These are phyloP conservation scores for Onthophagus sagittarius DNA, from an alignment of 2,888 invertebrate genomes.

Conservation along the genomic window DNA sequence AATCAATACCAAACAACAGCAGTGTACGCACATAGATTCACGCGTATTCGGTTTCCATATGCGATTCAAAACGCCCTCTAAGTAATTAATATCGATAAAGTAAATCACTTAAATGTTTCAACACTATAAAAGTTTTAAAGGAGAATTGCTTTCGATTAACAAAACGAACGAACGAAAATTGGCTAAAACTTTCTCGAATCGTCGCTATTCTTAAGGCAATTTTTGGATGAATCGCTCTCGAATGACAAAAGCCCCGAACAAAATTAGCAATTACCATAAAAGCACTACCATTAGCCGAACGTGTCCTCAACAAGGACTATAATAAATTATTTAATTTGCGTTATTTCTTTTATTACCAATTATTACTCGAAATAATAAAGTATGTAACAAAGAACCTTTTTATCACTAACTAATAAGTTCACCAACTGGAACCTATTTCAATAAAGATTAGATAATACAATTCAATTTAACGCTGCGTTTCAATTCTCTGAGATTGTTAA, in stretches of 20 bases:
- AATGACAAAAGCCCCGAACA: background rate
- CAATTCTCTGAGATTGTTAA: too few species aligned
- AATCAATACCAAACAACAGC: background rate
- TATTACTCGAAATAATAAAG: too few species aligned
- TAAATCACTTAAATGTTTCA: background rate
- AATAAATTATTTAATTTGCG: background rate
- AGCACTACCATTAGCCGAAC: constrained; percentile 1
- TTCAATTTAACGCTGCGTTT: too few species aligned
- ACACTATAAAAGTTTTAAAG: background rate
- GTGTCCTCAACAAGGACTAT: background rate
- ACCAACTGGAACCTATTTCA: too few species aligned
- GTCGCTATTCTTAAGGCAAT: background rate
- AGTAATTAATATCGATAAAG: background rate
- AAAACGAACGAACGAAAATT: background rate
- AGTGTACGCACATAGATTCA: background rate
- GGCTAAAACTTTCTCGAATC: background rate
- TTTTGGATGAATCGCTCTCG: background rate
- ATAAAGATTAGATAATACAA: too few species aligned
- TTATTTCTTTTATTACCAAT: background rate
- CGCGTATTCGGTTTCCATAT: background rate
- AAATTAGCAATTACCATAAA: constrained; percentile 12
- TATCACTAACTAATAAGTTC: too few species aligned
- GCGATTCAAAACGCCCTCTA: background rate
- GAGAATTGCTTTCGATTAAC: background rate
- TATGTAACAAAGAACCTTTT: background rate